A percentile compares a stretch with the other conserved stretches of the same genome.
phyloP scores from a whole-genome alignment of 2,113 vertebrate genomes.

The Burhinus oedicnemus region DNA sequence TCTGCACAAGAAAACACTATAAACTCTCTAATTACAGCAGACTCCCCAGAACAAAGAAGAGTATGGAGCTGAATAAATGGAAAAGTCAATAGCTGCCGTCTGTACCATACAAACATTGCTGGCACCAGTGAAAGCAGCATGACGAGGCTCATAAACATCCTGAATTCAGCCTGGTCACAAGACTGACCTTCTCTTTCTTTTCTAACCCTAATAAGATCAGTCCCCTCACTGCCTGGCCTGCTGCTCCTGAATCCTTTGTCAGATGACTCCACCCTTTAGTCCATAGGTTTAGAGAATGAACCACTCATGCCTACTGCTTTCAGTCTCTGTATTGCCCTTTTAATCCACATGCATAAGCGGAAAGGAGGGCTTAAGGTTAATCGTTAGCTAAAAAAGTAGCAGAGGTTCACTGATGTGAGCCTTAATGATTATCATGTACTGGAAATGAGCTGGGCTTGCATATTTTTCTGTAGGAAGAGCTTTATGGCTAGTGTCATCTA shows the following conservation, averaged over 20 bases:
- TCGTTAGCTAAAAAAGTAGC: slow-evolving; percentile 29
- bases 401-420: neutral
- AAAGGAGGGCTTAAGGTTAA: slow-evolving; percentile 52
- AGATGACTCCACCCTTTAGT: neutral
- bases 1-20: neutral
- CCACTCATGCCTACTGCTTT: neutral
- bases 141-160: neutral
- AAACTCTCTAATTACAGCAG: neutral
- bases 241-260: neutral
- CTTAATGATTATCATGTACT: neutral
- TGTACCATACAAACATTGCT: neutral
- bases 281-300: neutral
- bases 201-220: neutral
- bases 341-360: neutral
- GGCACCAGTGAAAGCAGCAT: neutral
- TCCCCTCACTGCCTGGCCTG: neutral
- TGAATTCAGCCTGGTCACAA: neutral
- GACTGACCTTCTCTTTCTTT: neutral
- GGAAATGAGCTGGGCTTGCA: slow-evolving; percentile 37
- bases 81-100: slow-evolving; percentile 8
- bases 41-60: neutral
- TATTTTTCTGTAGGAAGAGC: slow-evolving; percentile 18
- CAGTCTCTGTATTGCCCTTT: neutral
- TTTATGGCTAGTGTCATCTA: neutral
- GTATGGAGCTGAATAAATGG: neutral